Evolutionary conservation across 2,888 invertebrate genomes (phyloP).

Genomic region (Andrena hattorfiana): DNA sequence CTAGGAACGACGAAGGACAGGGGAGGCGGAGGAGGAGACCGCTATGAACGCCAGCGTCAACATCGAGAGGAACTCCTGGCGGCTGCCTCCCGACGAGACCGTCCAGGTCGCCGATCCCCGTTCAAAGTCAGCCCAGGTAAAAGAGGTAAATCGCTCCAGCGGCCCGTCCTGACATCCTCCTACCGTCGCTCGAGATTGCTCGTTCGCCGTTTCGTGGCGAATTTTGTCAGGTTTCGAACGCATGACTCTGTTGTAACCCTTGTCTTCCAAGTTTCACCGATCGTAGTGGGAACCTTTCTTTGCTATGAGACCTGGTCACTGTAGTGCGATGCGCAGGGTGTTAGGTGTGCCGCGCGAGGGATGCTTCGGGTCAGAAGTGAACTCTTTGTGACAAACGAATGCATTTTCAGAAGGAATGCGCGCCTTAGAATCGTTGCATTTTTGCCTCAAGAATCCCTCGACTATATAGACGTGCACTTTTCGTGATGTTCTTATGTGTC

Average conservation of each 20-base stretch:
- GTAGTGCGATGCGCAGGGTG: slow-evolving; percentile 10
- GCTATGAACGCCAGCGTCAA: slow-evolving; percentile 96
- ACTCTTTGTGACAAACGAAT: background rate
- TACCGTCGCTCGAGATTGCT: slow-evolving; percentile 12
- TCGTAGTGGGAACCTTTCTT: background rate
- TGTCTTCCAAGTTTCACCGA: background rate
- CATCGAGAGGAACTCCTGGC: slow-evolving; percentile 96
- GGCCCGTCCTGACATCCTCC: slow-evolving; percentile 31
- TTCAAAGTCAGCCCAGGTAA: slow-evolving; percentile 90
- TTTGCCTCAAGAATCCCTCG: background rate
- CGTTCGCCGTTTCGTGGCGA: slow-evolving; percentile 23
- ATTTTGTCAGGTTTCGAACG: slow-evolving; percentile 45
- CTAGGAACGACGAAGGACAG: slow-evolving; percentile 85
- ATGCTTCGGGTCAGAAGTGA: slow-evolving; percentile 1
- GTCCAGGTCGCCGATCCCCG: slow-evolving; percentile 96
- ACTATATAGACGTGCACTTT: slow-evolving; percentile 6
- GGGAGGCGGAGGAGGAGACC: slow-evolving; percentile 88
- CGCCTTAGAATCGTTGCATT: background rate
- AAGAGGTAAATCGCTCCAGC: slow-evolving; percentile 81
- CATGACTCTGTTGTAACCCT: slow-evolving; percentile 36
- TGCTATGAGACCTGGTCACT: background rate
- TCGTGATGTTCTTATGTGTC: background rate
- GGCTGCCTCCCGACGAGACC: slow-evolving; percentile 96
- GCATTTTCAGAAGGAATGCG: background rate
- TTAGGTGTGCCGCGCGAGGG: background rate